Evolutionary conservation across 1,140 invertebrate genomes (phyloP).

Genomic region (Stegodyphus mimosarum): DNA sequence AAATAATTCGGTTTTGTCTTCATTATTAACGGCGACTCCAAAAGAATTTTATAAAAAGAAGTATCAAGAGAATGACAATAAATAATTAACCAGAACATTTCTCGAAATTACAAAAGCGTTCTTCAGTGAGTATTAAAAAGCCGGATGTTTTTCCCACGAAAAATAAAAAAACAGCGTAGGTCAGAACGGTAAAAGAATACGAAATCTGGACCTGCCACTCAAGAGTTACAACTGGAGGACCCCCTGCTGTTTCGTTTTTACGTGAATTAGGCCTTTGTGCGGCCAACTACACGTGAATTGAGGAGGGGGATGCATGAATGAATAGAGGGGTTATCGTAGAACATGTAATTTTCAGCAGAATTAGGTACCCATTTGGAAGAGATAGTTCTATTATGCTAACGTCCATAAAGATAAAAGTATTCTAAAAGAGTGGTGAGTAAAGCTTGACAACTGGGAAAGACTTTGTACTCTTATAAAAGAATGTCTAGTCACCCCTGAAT

Average conservation of each 20-base stretch:
- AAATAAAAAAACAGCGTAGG: neutral
- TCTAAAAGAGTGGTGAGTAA: neutral
- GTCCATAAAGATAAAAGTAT: neutral
- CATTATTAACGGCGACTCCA: too few species aligned
- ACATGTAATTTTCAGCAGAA: conserved; percentile 42
- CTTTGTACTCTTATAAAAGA: too few species aligned
- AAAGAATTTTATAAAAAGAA: too few species aligned
- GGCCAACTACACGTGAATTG: neutral
- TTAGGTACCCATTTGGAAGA: conserved; percentile 12
- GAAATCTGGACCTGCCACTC: neutral
- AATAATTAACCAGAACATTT: neutral
- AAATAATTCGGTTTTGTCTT: too few species aligned
- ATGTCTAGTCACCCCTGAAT: too few species aligned
- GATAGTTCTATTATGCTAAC: conserved; percentile 19
- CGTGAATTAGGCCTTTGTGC: conserved; percentile 38
- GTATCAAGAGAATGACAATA: too few species aligned
- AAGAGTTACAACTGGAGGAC: neutral
- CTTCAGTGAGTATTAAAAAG: conserved; percentile 1
- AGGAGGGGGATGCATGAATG: conserved; percentile 1
- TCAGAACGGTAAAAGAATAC: too few species aligned
- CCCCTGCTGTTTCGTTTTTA: conserved; percentile 16
- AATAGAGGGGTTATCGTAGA: neutral
- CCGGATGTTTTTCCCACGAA: conserved; percentile 21
- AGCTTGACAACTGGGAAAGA: neutral
- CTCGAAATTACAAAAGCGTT: neutral